Percentiles rank a stretch among this genome's conserved stretches.
phyloP scores from a whole-genome alignment of 2,113 vertebrate genomes.

The Centropus unirufus region DNA sequence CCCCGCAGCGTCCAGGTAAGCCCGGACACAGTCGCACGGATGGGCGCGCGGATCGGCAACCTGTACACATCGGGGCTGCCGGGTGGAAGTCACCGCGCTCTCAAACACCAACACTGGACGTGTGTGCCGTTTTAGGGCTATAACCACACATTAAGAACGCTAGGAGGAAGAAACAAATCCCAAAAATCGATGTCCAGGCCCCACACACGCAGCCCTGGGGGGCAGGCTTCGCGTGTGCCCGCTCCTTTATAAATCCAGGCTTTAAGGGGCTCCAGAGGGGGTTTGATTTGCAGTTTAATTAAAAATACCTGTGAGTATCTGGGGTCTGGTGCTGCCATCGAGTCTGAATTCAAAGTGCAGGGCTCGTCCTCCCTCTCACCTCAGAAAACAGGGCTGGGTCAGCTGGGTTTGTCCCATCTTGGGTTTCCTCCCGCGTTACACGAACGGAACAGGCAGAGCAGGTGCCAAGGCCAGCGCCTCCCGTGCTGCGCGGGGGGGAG shows the following conservation, averaged over 20 bases:
- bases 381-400: background rate
- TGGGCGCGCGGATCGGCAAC: no score
- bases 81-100: no score
- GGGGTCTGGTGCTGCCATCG: background rate
- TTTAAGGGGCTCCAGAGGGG: background rate
- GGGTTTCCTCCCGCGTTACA: background rate
- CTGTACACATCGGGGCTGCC: no score
- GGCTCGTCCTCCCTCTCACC: fast-evolving
- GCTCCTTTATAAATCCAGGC: background rate
- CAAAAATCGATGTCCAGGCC: no score
- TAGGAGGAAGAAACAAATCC: no score
- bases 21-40: no score
- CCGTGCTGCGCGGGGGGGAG: background rate
- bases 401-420: background rate
- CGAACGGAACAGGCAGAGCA: background rate
- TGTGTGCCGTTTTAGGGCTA: background rate
- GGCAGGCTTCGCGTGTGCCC: background rate
- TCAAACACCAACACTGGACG: no score
- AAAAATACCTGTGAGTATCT: background rate
- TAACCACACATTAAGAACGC: background rate
- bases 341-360: background rate
- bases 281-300: background rate
- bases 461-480: background rate
- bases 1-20: constrained; percentile 75
- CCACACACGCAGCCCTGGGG: no score